Evolutionary conservation across 2,113 vertebrate genomes (phyloP), one percentile per base, ranked within the genome.

Genomic region (Cnemophilus loriae): DNA sequence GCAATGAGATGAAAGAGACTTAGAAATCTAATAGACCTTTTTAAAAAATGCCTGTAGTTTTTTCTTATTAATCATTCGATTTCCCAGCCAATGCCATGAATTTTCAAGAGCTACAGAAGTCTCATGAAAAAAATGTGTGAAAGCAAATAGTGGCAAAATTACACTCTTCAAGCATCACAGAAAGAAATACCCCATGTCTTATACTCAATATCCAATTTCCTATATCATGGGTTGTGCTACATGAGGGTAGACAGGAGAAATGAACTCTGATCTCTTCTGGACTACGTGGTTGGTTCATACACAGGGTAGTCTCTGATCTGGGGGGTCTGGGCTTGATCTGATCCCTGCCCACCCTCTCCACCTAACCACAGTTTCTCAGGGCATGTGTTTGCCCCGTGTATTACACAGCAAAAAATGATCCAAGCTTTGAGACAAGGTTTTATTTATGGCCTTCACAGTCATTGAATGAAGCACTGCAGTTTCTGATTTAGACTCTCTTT

Each of bases 261-360:
- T 13, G 28, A 21, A 53, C 21, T 69, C 52, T 46, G 20, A 57
- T 65, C 15, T 88, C 53, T 55, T 56, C 35, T 1, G 8, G 37
- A 53, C 39, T 16, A 6, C 0, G 0, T 10, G 7, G 30, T 17
- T 7, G 4, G 37, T 16, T 65, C 26, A 15, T 10, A 18, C 3
- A 0, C 20, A 84, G 22, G 11, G 24, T 5, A 37, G 9, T 32
- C 27, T 76, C 59, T 65, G 49, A 19, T 52, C 13, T 35, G 11
- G 3, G 3, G 8, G 23, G 3, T 65, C 37, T 57, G 39, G 35
- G 8, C 15, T 47, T 67, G 16, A 23, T 15, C 3, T 44, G n/a
- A 15, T 9, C 73, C 73, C 53, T 64, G 49, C 32, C 37, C 63
- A 46, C 22, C 3, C 19, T 59, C 52, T 68, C 41, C 4, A 1